Base-by-base conservation (phyloP, 2,113 vertebrate species). In the Chrysochloris asiatica region DNA sequence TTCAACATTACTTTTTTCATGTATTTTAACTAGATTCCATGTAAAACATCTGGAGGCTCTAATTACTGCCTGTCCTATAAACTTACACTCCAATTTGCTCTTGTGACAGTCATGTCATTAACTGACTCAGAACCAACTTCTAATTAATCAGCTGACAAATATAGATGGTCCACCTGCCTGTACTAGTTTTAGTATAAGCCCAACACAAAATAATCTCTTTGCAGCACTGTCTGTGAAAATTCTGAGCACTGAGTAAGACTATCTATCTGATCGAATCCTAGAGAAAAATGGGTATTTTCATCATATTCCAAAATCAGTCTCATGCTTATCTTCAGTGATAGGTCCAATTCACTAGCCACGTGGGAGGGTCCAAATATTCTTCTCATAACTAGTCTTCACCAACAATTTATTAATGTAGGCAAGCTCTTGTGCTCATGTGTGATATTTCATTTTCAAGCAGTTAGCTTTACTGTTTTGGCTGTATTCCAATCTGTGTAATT, bases 21-120 rank as follows among this genome's bases (percentile, higher is more conserved):
- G 67, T 86, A 96, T 96, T 96, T 96, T 94, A 93, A 87, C 92
- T 91, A 95, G 93, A 91, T 89, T 92, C 88, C 26, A 21, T 11
- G 22, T 80, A 90, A 95, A 97, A 92, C 92, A 97, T 96, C 93
- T 96, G 95, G 97, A 96, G 88, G 96, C 92, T 93, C 88, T 97
- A 97, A 98, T 98, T 97, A 96, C 90, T 95, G 87, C 93, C 91
- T 86, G 83, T 89, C 95, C 89, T 94, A 50, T 73, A 83, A 96
- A 96, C 11, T 0, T 91, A 95, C 96, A 88, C 89, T 97, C 94
- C 93, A 82, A 3, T 96, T 97, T 96, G 83, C 89, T 96, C 95
- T 86, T 0, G 2, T 95, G 93, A 93, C 96, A 95, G 94, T 76
- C 84, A 59, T 72, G 71, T 93, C 96, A 95, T 98, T 97, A 97